Conservation (phyloP, 2,797 vertebrate genomes). For the Karalla daura region DNA sequence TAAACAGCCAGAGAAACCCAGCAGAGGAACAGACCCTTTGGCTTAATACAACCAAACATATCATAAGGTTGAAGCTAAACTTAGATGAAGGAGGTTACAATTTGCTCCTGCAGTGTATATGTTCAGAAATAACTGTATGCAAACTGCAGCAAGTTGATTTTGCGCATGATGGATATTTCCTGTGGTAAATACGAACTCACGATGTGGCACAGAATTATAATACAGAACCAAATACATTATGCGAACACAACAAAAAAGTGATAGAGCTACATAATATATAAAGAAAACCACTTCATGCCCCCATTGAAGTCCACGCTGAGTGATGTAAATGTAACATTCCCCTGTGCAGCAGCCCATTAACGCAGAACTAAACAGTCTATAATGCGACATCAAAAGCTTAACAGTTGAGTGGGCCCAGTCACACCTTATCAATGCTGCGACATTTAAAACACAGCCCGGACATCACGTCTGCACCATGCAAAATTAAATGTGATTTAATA, state of each 20-base stretch:
- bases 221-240: not conserved
- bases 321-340: slow-evolving; percentile 76
- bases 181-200: not conserved
- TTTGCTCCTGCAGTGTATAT: not conserved
- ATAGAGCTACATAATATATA: not conserved
- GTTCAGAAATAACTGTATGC: not conserved
- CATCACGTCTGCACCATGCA: slow-evolving; percentile 64
- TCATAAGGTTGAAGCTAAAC: not conserved
- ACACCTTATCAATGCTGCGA: slow-evolving; percentile 80
- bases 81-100: not conserved
- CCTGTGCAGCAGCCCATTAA: slow-evolving; percentile 75
- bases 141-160: not conserved
- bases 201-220: not conserved
- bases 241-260: not conserved
- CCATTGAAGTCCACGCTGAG: slow-evolving; percentile 50
- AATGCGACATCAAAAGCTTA: slow-evolving; percentile 74
- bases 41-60: not conserved
- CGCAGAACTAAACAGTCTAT: slow-evolving; percentile 78
- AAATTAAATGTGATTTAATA: slow-evolving; percentile 73
- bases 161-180: not conserved
- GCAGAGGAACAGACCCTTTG: not conserved
- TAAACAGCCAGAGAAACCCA: not conserved
- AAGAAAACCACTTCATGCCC: slow-evolving; percentile 21
- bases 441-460: slow-evolving; percentile 73
- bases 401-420: slow-evolving; percentile 77